phyloP scores from a whole-genome alignment of 2,888 invertebrate species.

The Nebria salina region DNA sequence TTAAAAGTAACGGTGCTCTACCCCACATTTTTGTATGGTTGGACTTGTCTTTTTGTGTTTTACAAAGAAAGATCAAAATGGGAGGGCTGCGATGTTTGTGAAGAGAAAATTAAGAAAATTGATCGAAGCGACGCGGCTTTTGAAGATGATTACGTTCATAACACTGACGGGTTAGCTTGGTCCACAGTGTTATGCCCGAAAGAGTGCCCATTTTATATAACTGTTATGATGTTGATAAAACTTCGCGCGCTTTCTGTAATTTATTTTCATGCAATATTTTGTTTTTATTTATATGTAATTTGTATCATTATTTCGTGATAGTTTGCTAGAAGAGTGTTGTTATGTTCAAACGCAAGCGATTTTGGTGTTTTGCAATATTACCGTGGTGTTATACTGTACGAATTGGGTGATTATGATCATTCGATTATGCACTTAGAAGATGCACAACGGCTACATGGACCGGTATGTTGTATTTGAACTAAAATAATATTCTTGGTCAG shows the following conservation, averaged over 20 bases:
- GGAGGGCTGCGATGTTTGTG: slow-evolving; percentile 57
- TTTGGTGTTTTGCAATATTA: slow-evolving; percentile 57
- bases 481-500: not conserved
- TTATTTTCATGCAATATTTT: not conserved
- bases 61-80: slow-evolving; percentile 54
- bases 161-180: slow-evolving; percentile 54
- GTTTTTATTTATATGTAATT: too few relatives aligned
- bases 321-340: slow-evolving; percentile 57
- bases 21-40: slow-evolving; percentile 58
- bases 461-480: slow-evolving; percentile 49
- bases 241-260: slow-evolving; percentile 54
- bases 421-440: slow-evolving; percentile 57
- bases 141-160: slow-evolving; percentile 5
- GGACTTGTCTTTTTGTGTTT: slow-evolving; percentile 58
- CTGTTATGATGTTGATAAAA: slow-evolving; percentile 57
- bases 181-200: slow-evolving; percentile 52
- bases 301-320: slow-evolving; percentile 47
- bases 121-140: slow-evolving; percentile 21
- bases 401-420: slow-evolving; percentile 55
- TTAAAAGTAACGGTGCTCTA: slow-evolving; percentile 55
- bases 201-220: slow-evolving; percentile 51
- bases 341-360: slow-evolving; percentile 54
- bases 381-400: slow-evolving; percentile 57
- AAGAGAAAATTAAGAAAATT: slow-evolving; percentile 56
- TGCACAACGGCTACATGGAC: slow-evolving; percentile 55